Evolutionary conservation across 2,888 invertebrate species (phyloP).

Genomic region (Lobophora halterata): DNA sequence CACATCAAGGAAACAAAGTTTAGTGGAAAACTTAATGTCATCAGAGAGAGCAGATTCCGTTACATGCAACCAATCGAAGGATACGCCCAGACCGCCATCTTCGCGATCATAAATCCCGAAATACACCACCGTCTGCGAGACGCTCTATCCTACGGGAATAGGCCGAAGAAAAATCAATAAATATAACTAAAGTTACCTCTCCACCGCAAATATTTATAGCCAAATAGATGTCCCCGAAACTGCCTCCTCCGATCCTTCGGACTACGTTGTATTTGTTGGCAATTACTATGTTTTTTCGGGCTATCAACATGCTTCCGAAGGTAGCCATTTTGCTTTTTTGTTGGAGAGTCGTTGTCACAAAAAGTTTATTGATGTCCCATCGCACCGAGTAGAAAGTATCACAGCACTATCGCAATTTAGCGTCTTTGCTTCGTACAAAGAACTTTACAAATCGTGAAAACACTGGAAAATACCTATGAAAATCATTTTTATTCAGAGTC

Average conservation of each 20-base stretch:
- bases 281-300: conserved; percentile 74
- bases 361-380: conserved; percentile 62
- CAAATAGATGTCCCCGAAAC: conserved; percentile 99
- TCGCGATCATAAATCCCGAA: conserved; percentile 60
- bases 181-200: conserved; percentile 83
- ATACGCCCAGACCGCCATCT: conserved; percentile 67
- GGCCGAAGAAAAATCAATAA: conserved; percentile 34
- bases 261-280: conserved; percentile 96
- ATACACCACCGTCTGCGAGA: conserved; percentile 54
- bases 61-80: conserved; percentile 30
- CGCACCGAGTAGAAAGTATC: conserved; percentile 59
- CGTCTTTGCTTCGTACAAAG: conserved; percentile 47
- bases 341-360: conserved; percentile 58
- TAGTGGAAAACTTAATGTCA: conserved; percentile 13
- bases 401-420: conserved; percentile 61
- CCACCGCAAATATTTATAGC: conserved; percentile 95
- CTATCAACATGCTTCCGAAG: conserved; percentile 71
- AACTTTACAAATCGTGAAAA: conserved; percentile 58
- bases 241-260: conserved; percentile 98
- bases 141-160: conserved; percentile 34
- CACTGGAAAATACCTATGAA: conserved; percentile 61
- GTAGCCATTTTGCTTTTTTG: conserved; percentile 33
- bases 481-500: conserved; percentile 63
- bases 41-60: conserved; percentile 14
- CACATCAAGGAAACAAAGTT: neutral